Base-by-base conservation (phyloP, 2,797 vertebrate species). In the Melopsittacus undulatus region DNA sequence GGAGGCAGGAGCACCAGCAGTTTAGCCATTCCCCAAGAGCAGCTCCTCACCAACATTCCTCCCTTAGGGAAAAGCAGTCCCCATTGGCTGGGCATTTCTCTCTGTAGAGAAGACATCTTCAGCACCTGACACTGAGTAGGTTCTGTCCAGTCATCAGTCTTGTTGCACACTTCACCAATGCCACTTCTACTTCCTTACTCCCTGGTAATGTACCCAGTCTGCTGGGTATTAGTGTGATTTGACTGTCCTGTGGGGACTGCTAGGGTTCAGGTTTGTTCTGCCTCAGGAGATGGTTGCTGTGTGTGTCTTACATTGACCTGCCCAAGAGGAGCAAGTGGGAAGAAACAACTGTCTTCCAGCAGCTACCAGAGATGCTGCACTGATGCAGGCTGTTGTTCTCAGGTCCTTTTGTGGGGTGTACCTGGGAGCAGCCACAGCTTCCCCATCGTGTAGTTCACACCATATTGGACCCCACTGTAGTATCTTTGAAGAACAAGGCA, bases 381-480 rank as follows among this genome's bases (percentile, higher is more conserved):
- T 96, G 92, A 95, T 90, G 80, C 92, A 46, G 40, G 92, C 94
- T 96, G 90, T 91, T 95, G 92, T 95, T 86, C 95, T 83, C 92
- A 88, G 93, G 92, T 95, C 72, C 85, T 89, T 91, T 90, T 92
- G 85, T 90, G 93, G 73, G 94, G 77, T 86, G 92, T 90, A 83
- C 88, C 85, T 95, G 94, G 94, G 79, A 95, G 88, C 77, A 95
- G 92, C 87, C 87, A 77, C 92, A 95, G 92, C 92, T 95, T 94
- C 75, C 69, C 88, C 90, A 85, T 88, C 93, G 61, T 85, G 85
- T 91, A 92, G 90, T 80, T 95, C 38, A 48, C 92, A 85, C 10
- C 14, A 59, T 92, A 83, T 70, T 73, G 93, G 93, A 95, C 85
- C 92, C 72, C 76, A 66, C 90, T 94, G 63, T 94, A 95, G 90